Evolutionary conservation across 2,888 invertebrate genomes (phyloP).

Genomic region (Phortica okadai): DNA sequence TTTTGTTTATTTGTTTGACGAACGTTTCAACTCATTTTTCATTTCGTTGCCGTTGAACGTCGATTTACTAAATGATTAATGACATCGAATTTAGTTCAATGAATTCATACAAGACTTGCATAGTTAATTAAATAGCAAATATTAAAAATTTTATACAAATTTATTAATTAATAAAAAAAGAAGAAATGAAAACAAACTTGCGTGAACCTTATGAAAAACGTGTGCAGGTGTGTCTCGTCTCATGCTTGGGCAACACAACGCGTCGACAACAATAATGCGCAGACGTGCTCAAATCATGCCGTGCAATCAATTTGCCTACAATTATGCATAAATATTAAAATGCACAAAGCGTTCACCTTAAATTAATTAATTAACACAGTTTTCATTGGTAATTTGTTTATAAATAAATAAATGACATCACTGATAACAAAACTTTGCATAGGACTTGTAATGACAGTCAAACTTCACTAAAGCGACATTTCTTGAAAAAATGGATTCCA

Average conservation of each 20-base stretch:
- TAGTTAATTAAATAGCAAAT: conserved; percentile 30
- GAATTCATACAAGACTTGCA: conserved; percentile 26
- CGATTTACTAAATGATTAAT: conserved; percentile 32
- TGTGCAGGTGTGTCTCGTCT: conserved; percentile 25
- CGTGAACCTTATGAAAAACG: not conserved
- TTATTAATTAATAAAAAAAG: not conserved
- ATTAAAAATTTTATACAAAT: not conserved
- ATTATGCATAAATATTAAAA: conserved; percentile 1
- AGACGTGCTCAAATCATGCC: not conserved
- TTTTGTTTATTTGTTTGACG: not conserved
- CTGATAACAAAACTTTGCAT: not conserved
- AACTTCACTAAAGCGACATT: too few species aligned
- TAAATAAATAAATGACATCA: conserved; percentile 8
- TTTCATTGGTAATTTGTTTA: not conserved
- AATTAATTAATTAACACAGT: conserved; percentile 11
- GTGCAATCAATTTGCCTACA: conserved; percentile 1
- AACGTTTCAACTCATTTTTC: not conserved
- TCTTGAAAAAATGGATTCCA: too few species aligned
- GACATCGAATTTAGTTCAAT: conserved; percentile 35
- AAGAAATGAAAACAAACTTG: not conserved
- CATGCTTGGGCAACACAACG: not conserved
- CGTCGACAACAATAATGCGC: not conserved
- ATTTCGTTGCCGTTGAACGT: not conserved
- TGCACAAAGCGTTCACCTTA: not conserved
- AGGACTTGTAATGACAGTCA: too few species aligned